These are phyloP conservation scores for Trogon melanurus DNA, from an alignment of 2,113 vertebrate species.

Conservation along the genomic window DNA sequence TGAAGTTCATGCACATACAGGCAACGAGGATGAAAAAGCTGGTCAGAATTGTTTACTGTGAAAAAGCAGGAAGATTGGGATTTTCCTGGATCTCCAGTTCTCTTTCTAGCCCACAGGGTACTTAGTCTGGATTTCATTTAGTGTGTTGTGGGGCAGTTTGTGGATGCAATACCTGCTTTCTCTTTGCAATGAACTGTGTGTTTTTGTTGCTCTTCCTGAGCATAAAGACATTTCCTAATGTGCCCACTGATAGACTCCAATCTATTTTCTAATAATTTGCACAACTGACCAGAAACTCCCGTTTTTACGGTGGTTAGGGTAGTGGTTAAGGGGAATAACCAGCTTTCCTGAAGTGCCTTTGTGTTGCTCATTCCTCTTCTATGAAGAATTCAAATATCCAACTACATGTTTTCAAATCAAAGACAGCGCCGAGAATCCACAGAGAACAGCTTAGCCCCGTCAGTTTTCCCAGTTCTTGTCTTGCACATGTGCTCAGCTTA, in stretches of 20 bases:
- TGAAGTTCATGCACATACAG: slow-evolving; percentile 59
- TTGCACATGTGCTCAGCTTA: not conserved
- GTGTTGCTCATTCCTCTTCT: not conserved
- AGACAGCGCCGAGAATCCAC: not conserved
- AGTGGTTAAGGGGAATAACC: not conserved
- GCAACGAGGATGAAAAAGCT: slow-evolving; percentile 7
- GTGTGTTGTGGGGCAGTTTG: slow-evolving; percentile 43
- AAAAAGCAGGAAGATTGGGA: slow-evolving; percentile 40
- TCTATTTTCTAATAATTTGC: not conserved
- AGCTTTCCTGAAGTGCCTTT: not conserved
- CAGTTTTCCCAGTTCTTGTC: not conserved
- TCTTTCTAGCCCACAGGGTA: slow-evolving; percentile 8
- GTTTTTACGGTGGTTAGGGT: not conserved
- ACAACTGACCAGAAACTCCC: not conserved
- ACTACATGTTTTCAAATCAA: not conserved
- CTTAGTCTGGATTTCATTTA: slow-evolving; percentile 66
- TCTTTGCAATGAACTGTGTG: not conserved
- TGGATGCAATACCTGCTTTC: slow-evolving; percentile 35
- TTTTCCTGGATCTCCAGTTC: slow-evolving; percentile 41
- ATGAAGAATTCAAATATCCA: not conserved
- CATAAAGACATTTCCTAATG: not conserved
- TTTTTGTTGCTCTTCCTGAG: slow-evolving; percentile 24
- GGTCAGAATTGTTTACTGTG: slow-evolving; percentile 34
- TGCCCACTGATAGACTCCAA: not conserved
- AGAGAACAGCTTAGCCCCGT: not conserved